phyloP scores from a whole-genome alignment of 2,797 vertebrate species.

The Amniataba percoides region DNA sequence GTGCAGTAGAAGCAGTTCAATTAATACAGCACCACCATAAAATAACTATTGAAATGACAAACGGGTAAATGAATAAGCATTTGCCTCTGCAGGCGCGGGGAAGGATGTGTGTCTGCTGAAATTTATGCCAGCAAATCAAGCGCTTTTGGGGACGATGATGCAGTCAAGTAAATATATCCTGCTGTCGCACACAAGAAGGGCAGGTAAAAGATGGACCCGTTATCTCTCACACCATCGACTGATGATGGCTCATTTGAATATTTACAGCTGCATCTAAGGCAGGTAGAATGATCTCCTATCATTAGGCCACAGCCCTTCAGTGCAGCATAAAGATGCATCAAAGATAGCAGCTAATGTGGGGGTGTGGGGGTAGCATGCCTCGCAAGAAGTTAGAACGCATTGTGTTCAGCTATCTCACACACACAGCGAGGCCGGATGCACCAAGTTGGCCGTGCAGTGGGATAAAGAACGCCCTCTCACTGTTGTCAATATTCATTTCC shows the following conservation, averaged over 20 bases:
- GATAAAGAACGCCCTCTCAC: constrained; percentile 54
- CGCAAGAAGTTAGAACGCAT: constrained; percentile 6
- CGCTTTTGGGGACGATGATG: constrained; percentile 78
- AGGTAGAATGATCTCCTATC: constrained; percentile 75
- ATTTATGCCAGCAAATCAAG: constrained; percentile 76
- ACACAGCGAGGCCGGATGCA: constrained; percentile 44
- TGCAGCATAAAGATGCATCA: constrained; percentile 71
- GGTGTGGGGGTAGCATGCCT: constrained; percentile 1
- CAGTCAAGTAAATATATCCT: constrained; percentile 76
- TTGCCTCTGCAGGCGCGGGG: constrained; percentile 57
- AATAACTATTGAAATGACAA: constrained; percentile 85
- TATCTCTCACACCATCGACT: constrained; percentile 75
- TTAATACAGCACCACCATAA: constrained; percentile 83
- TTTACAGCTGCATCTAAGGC: constrained; percentile 75
- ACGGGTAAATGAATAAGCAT: constrained; percentile 80
- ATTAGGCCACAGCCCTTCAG: constrained; percentile 76
- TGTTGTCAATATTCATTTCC: constrained; percentile 75
- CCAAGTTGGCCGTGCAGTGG: constrained; percentile 46
- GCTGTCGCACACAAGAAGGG: constrained; percentile 75
- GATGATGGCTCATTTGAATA: constrained; percentile 86
- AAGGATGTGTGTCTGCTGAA: constrained; percentile 62
- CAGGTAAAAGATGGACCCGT: constrained; percentile 76
- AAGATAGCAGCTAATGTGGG: constrained; percentile 42
- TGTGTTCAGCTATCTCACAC: constrained; percentile 34
- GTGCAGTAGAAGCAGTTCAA: constrained; percentile 82